These are phyloP conservation scores for Ibycter americanus DNA, from an alignment of 2,797 vertebrate species.

Conservation along the genomic window DNA sequence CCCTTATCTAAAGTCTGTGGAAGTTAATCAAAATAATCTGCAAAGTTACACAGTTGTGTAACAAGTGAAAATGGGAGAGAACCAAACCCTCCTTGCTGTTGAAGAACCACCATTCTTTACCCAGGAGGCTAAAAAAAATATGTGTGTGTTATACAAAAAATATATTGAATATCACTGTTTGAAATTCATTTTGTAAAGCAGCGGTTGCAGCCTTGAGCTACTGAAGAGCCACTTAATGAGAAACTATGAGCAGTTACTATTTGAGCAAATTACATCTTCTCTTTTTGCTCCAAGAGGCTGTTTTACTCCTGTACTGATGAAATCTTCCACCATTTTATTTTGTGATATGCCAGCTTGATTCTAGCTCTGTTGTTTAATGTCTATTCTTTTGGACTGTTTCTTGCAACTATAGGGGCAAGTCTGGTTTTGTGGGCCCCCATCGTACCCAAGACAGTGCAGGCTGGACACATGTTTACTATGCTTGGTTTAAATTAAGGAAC, in stretches of 20 bases:
- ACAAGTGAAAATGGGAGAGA: background rate
- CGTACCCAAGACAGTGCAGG: background rate
- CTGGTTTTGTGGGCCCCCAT: background rate
- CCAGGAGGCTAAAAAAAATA: background rate
- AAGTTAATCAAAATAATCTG: slow-evolving; percentile 12
- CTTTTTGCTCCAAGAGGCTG: background rate
- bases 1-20: background rate
- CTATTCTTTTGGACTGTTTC: background rate
- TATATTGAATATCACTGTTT: background rate
- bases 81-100: background rate
- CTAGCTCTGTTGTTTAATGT: background rate
- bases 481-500: background rate
- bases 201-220: background rate
- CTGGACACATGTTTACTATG: background rate
- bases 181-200: background rate
- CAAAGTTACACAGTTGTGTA: background rate
- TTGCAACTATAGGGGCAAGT: background rate
- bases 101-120: background rate
- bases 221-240: background rate
- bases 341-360: background rate
- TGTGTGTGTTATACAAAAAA: background rate
- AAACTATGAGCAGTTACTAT: background rate
- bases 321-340: background rate
- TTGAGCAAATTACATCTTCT: background rate
- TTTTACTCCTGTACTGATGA: background rate